Base-by-base conservation (phyloP, 2,797 vertebrate genomes). In the Aeoliscus strigatus region DNA sequence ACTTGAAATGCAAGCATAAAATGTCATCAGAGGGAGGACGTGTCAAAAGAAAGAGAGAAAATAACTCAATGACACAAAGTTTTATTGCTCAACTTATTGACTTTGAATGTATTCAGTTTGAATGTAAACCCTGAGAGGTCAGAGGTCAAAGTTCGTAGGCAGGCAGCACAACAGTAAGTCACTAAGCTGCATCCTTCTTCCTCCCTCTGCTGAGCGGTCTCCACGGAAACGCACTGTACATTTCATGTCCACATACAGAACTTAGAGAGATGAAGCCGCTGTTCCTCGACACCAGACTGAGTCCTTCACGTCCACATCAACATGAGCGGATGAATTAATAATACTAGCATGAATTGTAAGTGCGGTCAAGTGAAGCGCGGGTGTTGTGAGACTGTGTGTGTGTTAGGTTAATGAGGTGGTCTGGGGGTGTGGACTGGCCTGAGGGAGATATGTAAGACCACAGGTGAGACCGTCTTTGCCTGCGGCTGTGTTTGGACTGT, bases 341-440 rank as follows among this genome's bases (percentile, higher is more conserved):
- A 79, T 79, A 57, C 10, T 23, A 6, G 70, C 17, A 47, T 70
- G 66, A 81, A 83, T 79, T 61, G 60, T 57, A 72, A 77, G 75
- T 56, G 54, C 13, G 43, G 25, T 36, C 26, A 51, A 52, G 39
- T 9, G 66, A 35, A 49, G 46, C 49, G 78, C 37, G 43, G 48
- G 45, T 50, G 40, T 49, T 53, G 66, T 2, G 31, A 12, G 51
- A 28, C 30, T 9, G 43, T 44, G 50, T 2, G 42, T 51, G 54
- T 62, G 60, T 58, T 56, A 68, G 85, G 84, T 87, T 89, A 89
- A 88, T 88, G 86, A 89, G 85, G 79, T 77, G 82, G 76, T 71
- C 73, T 83, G 83, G 85, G 86, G 87, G 67, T 44, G 60, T 51
- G 51, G 68, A 62, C 67, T 42, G 39, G 73, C 73, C 80, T 73